phyloP scores from a whole-genome alignment of 2,888 invertebrate genomes.

The Agrotis clavis region DNA sequence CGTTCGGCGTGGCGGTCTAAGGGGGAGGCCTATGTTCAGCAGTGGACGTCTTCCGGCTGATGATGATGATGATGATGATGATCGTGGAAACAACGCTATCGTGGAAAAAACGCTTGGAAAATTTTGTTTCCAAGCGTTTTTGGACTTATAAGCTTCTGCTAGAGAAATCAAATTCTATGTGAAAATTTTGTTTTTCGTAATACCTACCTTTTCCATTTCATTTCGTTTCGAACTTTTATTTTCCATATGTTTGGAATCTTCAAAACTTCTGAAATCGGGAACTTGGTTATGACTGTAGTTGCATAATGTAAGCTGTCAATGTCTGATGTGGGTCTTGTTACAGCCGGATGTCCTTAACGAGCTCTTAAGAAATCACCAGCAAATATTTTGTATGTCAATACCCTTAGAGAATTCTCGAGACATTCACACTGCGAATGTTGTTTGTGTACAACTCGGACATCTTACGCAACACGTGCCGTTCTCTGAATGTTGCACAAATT shows the following conservation, averaged over 20 bases:
- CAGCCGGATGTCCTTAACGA: neutral
- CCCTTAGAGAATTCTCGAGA: conserved; percentile 12
- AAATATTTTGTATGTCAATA: conserved; percentile 38
- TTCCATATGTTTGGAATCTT: neutral
- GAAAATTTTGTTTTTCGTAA: no score
- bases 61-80: no score
- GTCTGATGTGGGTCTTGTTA: neutral
- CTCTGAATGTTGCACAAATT: conserved; percentile 45
- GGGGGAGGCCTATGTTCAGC: no score
- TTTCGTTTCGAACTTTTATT: no score
- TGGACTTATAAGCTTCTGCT: no score
- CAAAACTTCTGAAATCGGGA: neutral
- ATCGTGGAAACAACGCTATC: no score
- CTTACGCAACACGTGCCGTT: conserved; percentile 35
- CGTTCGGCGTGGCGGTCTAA: no score
- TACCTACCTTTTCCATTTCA: no score
- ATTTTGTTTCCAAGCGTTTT: no score
- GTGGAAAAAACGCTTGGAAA: no score
- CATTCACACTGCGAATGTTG: conserved; percentile 49
- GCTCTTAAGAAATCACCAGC: conserved; percentile 6
- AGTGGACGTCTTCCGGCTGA: no score
- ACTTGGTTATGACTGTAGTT: neutral
- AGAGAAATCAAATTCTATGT: no score
- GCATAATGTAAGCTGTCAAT: neutral
- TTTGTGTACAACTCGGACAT: conserved; percentile 25